phyloP scores from a whole-genome alignment of 2,888 invertebrate genomes.

The Chironomus tentans region DNA sequence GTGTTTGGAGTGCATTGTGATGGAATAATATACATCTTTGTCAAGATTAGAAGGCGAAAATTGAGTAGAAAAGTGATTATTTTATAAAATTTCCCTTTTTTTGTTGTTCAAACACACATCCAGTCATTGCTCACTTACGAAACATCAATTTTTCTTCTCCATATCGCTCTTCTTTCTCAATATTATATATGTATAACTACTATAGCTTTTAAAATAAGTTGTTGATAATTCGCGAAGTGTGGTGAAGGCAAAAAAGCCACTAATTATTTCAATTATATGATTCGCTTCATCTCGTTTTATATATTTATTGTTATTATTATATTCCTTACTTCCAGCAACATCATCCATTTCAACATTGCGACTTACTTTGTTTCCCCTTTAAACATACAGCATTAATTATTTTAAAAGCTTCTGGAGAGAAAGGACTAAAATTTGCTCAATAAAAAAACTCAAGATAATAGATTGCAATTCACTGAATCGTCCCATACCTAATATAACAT shows the following conservation, averaged over 20 bases:
- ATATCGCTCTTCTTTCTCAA: background rate
- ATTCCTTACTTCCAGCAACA: background rate
- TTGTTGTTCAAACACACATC: background rate
- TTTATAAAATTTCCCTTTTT: slow-evolving; percentile 2
- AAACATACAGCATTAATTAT: background rate
- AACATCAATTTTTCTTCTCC: background rate
- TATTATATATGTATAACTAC: background rate
- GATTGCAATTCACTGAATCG: no score
- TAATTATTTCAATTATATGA: slow-evolving; percentile 24
- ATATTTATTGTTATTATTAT: background rate
- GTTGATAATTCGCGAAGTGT: slow-evolving; percentile 24
- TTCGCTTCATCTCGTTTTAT: slow-evolving; percentile 9
- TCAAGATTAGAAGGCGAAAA: no score
- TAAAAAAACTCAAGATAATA: background rate
- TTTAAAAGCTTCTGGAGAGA: background rate
- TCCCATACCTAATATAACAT: no score
- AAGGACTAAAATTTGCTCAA: background rate
- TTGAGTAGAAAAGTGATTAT: background rate
- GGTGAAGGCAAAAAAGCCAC: slow-evolving; percentile 26
- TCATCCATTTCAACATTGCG: background rate
- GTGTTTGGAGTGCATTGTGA: no score
- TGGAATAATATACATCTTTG: no score
- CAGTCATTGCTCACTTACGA: background rate
- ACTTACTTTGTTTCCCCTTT: background rate
- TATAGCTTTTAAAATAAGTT: background rate